Evolutionary conservation across 2,888 invertebrate genomes (phyloP).

Genomic region (Danaus chrysippus): DNA sequence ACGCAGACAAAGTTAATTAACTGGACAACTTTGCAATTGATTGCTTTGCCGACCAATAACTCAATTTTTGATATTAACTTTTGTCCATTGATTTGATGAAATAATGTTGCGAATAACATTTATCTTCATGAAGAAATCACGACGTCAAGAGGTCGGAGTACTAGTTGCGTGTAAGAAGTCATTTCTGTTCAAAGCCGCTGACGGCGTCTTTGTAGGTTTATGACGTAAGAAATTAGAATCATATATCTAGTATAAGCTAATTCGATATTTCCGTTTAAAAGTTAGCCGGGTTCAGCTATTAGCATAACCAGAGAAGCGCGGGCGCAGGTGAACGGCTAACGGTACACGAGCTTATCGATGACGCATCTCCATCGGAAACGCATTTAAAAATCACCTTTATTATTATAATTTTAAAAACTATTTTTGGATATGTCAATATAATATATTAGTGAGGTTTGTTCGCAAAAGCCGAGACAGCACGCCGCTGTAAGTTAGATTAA

Average conservation of each 20-base stretch:
- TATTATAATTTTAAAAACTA: conserved; percentile 42
- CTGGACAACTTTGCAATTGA: conserved; percentile 16
- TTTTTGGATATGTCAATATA: conserved; percentile 43
- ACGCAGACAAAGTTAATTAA: conserved; percentile 16
- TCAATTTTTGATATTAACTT: conserved; percentile 7
- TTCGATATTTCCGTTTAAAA: conserved; percentile 52
- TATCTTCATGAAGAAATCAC: background rate
- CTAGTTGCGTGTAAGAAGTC: too few relatives aligned
- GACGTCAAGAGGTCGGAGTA: too few relatives aligned
- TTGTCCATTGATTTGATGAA: background rate
- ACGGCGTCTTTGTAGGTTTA: background rate
- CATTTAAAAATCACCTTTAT: conserved; percentile 57
- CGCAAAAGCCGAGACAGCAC: conserved; percentile 59
- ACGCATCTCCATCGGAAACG: conserved; percentile 37
- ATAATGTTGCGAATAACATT: background rate
- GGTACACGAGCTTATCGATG: conserved; percentile 60
- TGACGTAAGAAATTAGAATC: background rate
- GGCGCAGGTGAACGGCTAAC: conserved; percentile 75
- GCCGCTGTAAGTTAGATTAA: conserved; percentile 62
- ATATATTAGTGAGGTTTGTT: conserved; percentile 51
- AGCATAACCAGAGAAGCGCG: conserved; percentile 76
- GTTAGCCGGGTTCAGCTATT: conserved; percentile 61
- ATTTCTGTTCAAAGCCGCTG: too few relatives aligned
- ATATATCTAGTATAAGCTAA: conserved; percentile 33
- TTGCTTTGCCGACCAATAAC: conserved; percentile 10